Evolutionary conservation across 2,113 vertebrate species (phyloP), one percentile per base, ranked within the genome.

Genomic region (Lota lota): DNA sequence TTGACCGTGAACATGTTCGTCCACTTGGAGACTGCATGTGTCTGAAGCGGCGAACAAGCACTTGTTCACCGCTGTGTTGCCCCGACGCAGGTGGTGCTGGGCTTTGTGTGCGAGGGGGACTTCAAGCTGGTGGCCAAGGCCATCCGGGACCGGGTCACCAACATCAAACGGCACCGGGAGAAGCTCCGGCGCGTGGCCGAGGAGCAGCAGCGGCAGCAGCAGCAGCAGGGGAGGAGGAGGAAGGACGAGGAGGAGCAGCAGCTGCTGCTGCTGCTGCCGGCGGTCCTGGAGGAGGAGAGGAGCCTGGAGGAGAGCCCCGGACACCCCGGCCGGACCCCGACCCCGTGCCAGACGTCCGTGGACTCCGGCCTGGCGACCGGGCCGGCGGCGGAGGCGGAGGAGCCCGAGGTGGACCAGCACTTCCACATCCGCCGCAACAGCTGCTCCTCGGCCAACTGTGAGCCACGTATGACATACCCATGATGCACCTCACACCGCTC

Each of bases 71-170:
- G 40, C 1, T 77, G 73, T 83, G 79, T 2, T 79, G 69, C 59
- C 71, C 64, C 78, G n/a, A 77, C 5, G 1, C 88, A 99, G 97
- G 97, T 99, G 3, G 91, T 95, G 40, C 91, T 98, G 62, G 96
- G 95, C 63, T 95, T 99, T 7, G 93, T 99, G 64, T 97, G 94
- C 0, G 97, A 98, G 86, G 95, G 92, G 0, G 97, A 99, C 88
- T 98, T 96, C 89, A 98, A 99, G 79, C 90, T 95, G 28, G 96
- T 99, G 75, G 96, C 96, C 82, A 95, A 96, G 79, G 95, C 97
- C 0, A 95, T 99, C 67, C 90, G 96, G 53, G 95, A 98, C 85
- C 83, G 97, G 0, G 97, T 98, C 66, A 89, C 93, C 0, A 86
- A 93, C 88, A 96, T 98, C 87, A 97, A 96, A 72, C 88, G 97